phyloP scores from a whole-genome alignment of 2,113 vertebrate species.

The Albula goreensis region DNA sequence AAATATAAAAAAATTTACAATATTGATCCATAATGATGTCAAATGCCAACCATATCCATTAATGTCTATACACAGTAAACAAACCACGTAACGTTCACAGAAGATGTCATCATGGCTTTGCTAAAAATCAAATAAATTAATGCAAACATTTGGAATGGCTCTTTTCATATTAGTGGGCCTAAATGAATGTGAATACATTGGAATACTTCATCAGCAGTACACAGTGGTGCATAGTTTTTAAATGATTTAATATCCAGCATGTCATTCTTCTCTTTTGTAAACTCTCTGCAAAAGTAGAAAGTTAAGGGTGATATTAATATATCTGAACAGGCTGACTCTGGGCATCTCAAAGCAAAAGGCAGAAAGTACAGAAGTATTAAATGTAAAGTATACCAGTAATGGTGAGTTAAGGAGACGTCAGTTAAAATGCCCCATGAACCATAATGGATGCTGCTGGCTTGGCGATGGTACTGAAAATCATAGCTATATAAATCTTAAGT shows the following conservation, averaged over 20 bases:
- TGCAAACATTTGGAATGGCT: no score
- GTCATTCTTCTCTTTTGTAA: not conserved
- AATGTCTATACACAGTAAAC: no score
- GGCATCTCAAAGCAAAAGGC: not conserved
- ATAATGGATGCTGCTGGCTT: constrained; percentile 3
- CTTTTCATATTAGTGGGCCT: no score
- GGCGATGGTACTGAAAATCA: constrained; percentile 5
- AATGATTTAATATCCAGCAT: not conserved
- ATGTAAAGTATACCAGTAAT: not conserved
- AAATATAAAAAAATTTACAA: no score
- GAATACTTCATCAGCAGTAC: not conserved
- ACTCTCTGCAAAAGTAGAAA: not conserved
- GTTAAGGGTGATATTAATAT: not conserved
- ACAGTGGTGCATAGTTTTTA: not conserved
- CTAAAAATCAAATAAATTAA: no score
- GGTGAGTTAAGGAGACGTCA: not conserved
- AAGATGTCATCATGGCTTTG: no score
- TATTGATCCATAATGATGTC: no score
- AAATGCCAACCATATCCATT: no score
- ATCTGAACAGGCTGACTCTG: not conserved
- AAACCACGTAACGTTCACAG: no score
- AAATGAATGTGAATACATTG: no score
- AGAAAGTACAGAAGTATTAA: not conserved
- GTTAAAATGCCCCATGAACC: not conserved
- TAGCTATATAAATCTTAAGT: not conserved